phyloP scores from a whole-genome alignment of 1,140 invertebrate genomes.

The Aphis gossypii region DNA sequence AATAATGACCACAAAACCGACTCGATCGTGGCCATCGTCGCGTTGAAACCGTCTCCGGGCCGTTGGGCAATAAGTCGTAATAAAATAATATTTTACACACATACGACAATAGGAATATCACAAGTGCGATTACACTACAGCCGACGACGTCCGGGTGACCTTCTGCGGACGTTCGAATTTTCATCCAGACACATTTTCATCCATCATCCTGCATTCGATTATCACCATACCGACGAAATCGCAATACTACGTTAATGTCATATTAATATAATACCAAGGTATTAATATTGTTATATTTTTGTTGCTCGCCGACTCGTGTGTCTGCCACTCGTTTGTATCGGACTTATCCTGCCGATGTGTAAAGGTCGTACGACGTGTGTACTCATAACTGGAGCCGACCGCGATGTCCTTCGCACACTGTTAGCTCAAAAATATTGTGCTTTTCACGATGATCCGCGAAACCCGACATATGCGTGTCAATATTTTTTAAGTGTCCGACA shows the following conservation, averaged over 20 bases:
- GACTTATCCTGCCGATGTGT: background rate
- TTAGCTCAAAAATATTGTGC: background rate
- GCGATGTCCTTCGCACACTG: background rate
- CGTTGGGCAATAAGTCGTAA: background rate
- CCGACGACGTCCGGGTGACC: background rate
- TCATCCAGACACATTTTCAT: background rate
- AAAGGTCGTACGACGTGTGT: background rate
- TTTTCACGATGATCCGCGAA: slow-evolving; percentile 34
- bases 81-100: background rate
- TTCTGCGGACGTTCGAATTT: background rate
- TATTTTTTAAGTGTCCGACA: background rate
- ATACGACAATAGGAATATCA: background rate
- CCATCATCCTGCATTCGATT: background rate
- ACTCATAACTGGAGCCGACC: background rate
- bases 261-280: background rate
- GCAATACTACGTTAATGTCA: background rate
- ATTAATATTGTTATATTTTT: background rate
- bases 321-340: background rate
- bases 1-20: slow-evolving; percentile 42
- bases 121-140: background rate
- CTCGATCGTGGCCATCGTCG: background rate
- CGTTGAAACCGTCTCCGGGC: background rate
- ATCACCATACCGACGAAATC: background rate
- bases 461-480: background rate
- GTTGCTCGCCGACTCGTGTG: too few species aligned